Evolutionary conservation across 92 coral and sea anemone species (phyloP).

Genomic region (Palythoa grandis): DNA sequence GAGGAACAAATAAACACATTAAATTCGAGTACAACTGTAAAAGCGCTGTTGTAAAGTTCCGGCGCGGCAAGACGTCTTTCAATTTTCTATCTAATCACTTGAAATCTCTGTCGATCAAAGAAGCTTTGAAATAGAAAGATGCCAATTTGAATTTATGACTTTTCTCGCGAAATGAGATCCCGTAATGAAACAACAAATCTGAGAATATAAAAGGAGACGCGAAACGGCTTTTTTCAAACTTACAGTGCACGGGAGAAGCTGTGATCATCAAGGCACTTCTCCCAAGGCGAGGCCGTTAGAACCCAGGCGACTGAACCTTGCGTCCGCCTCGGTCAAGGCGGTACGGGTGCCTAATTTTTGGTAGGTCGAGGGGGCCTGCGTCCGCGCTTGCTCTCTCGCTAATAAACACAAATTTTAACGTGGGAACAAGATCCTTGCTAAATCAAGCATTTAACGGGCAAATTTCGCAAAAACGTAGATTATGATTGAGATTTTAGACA

Average conservation of each 20-base stretch:
- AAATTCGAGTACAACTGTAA: not conserved
- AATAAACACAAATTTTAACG: not conserved
- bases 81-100: conserved; percentile 1
- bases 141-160: not conserved
- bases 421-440: not conserved
- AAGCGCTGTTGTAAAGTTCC: conserved; percentile 2
- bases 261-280: conserved; percentile 76
- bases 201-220: conserved; percentile 50
- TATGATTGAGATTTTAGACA: not conserved
- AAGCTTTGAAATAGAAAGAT: conserved; percentile 6
- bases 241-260: conserved; percentile 77
- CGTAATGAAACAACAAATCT: conserved; percentile 1
- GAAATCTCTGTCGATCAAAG: not conserved
- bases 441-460: not conserved
- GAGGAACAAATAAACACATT: not conserved
- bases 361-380: conserved; percentile 67
- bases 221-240: conserved; percentile 45
- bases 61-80: conserved; percentile 18
- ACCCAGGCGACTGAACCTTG: conserved; percentile 72
- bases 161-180: conserved; percentile 15
- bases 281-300: conserved; percentile 72
- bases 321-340: conserved; percentile 75
- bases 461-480: not conserved
- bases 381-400: conserved; percentile 55
- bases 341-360: conserved; percentile 76